Percentiles rank a stretch among this genome's conserved stretches.
These are phyloP conservation scores for Barbus barbus DNA, from an alignment of 2,113 vertebrate species.

Conservation along the genomic window DNA sequence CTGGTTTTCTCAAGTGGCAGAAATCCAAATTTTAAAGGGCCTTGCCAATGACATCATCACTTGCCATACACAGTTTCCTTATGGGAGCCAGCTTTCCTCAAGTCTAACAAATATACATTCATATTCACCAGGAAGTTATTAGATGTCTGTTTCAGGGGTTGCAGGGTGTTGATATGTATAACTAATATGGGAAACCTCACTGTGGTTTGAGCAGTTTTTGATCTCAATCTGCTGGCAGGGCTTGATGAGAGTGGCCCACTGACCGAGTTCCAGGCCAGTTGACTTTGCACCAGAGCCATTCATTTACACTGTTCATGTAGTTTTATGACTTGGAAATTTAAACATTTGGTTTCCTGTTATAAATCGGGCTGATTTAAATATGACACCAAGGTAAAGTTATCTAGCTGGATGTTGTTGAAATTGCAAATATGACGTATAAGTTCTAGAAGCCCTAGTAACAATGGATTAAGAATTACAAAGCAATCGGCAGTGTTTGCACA, in stretches of 20 bases:
- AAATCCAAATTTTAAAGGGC: constrained; percentile 65
- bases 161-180: too few relatives aligned
- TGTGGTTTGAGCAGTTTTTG: constrained; percentile 14
- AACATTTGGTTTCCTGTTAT: not conserved
- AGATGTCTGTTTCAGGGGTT: too few relatives aligned
- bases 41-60: constrained; percentile 75
- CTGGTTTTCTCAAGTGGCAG: constrained; percentile 60
- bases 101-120: constrained; percentile 43
- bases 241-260: not conserved
- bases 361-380: not conserved
- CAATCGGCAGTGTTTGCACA: not conserved
- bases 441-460: not conserved
- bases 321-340: not conserved
- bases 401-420: not conserved
- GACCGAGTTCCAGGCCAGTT: not conserved
- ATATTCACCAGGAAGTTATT: constrained; percentile 50
- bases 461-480: not conserved
- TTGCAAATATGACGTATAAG: not conserved
- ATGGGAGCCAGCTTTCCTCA: constrained; percentile 23
- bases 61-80: constrained; percentile 46
- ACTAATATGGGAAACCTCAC: too few relatives aligned
- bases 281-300: not conserved
- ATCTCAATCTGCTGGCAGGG: too few relatives aligned
- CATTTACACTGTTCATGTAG: not conserved
- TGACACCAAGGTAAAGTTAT: not conserved